Evolutionary conservation across 2,113 vertebrate genomes (phyloP).

Genomic region (Petrocephalus microphthalmus): DNA sequence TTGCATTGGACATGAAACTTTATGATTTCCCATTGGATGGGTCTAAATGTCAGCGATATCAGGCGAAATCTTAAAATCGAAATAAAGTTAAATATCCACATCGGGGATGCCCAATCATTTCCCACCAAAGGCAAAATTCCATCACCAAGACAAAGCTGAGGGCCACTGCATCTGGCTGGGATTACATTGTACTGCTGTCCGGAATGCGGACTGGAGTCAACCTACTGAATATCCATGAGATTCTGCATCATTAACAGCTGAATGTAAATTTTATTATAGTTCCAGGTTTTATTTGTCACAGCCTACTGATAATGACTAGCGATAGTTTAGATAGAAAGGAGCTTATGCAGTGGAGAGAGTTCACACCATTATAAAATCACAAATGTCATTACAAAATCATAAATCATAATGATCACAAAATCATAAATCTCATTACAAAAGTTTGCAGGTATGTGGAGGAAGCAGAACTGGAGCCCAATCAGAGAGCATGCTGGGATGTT

Average conservation of each 20-base stretch:
- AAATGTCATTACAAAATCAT: no score
- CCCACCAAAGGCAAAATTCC: background rate
- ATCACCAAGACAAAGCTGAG: background rate
- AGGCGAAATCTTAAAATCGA: background rate
- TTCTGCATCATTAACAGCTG: background rate
- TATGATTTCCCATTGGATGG: background rate
- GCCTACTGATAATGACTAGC: background rate
- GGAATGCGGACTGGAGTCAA: background rate
- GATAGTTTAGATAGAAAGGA: background rate
- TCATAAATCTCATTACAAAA: no score
- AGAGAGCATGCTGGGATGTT: background rate
- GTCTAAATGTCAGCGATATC: background rate
- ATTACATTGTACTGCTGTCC: background rate
- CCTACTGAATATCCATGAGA: background rate
- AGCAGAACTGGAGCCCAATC: background rate
- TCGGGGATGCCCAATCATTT: background rate
- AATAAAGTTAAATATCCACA: background rate
- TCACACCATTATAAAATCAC: background rate
- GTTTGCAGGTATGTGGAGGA: background rate
- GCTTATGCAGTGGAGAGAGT: background rate
- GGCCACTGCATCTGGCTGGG: background rate
- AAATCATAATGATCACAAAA: no score
- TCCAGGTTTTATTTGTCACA: background rate
- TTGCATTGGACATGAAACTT: background rate
- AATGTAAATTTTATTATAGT: background rate